Base-by-base conservation (phyloP, 2,797 vertebrate genomes). In the Melanotaenia maccullochi region DNA sequence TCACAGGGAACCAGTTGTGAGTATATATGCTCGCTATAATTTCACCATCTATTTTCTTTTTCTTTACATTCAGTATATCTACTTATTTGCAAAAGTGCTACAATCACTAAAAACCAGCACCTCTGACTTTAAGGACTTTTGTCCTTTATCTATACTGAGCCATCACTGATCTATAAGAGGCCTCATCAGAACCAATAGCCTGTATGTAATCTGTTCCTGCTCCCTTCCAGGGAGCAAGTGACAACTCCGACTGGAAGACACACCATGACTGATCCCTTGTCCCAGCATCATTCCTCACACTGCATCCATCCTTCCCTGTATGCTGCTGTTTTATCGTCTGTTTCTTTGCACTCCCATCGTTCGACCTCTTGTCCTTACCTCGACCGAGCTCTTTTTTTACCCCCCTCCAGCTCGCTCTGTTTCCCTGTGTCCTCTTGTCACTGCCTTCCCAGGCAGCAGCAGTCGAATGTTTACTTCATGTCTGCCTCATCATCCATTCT, bases 181-280 rank as follows among this genome's bases (percentile, higher is more conserved):
- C 71, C 78, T 84, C 87, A 89, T 90, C 87, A 87, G 77, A 87
- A 71, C 78, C 85, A 88, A 86, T 85, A 74, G 84, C 69, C 83
- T 81, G 83, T 71, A 78, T 89, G 87, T 90, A 89, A 89, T 88
- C 86, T 87, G 67, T 64, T 84, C 71, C 81, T 77, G 83, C 73
- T 83, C 72, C 74, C 63, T 61, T 75, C 83, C 58, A 38, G 65
- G 38, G 71, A 56, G 66, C 57, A 78, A 82, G 69, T 75, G 79
- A 89, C 71, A 36, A 68, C 73, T 72, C 71, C 36, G 72, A 77
- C 72, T 76, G 52, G 66, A 72, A 77, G 78, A 79, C 70, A 60
- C 65, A 72, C 81, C 73, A 32, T 77, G 74, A 84, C 81, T 77
- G 77, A 86, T 79, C 73, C 70, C 6, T 71, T 28, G 28, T 68